A percentile compares a stretch with the other conserved stretches of the same genome.
These are phyloP conservation scores for Ancistrus triradiatus DNA, from an alignment of 2,113 vertebrate species.

Conservation along the genomic window DNA sequence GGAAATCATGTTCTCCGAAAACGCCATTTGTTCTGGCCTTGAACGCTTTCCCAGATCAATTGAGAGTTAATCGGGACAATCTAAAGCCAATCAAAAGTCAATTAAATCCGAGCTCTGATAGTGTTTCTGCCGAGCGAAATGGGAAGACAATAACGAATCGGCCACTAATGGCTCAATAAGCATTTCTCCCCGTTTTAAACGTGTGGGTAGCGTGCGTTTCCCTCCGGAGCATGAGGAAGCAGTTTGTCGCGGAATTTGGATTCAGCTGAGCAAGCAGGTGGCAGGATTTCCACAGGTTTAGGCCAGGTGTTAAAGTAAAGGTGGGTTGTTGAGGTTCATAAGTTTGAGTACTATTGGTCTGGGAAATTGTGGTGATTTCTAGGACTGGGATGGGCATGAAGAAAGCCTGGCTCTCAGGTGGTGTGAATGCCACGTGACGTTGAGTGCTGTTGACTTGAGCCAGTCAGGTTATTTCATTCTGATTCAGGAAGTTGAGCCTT, in stretches of 20 bases:
- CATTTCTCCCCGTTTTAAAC: slow-evolving; percentile 49
- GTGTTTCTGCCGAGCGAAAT: slow-evolving; percentile 39
- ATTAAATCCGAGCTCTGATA: slow-evolving; percentile 41
- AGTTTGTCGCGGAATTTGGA: slow-evolving; percentile 44
- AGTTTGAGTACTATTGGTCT: slow-evolving; percentile 68
- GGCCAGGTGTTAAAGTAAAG: slow-evolving; percentile 25
- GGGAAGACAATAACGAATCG: slow-evolving; percentile 51
- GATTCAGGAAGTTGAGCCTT: too few species aligned
- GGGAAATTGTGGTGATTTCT: slow-evolving; percentile 66
- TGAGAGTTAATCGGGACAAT: slow-evolving; percentile 29
- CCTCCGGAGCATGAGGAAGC: slow-evolving; percentile 38
- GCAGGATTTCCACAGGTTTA: slow-evolving; percentile 15
- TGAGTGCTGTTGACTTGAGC: too few species aligned
- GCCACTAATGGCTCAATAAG: slow-evolving; percentile 53
- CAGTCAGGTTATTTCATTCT: too few species aligned
- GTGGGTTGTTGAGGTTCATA: slow-evolving; percentile 60
- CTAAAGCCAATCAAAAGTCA: slow-evolving; percentile 27
- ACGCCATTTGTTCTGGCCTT: slow-evolving; percentile 14
- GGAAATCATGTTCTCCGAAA: background rate
- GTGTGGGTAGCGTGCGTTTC: slow-evolving; percentile 51
- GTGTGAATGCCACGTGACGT: too few species aligned
- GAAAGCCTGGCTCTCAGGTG: slow-evolving; percentile 27
- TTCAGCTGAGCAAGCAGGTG: slow-evolving; percentile 12
- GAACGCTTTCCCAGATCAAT: slow-evolving; percentile 14
- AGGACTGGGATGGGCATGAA: slow-evolving; percentile 57